phyloP scores from a whole-genome alignment of 2,888 invertebrate species.

The Nebria salina region DNA sequence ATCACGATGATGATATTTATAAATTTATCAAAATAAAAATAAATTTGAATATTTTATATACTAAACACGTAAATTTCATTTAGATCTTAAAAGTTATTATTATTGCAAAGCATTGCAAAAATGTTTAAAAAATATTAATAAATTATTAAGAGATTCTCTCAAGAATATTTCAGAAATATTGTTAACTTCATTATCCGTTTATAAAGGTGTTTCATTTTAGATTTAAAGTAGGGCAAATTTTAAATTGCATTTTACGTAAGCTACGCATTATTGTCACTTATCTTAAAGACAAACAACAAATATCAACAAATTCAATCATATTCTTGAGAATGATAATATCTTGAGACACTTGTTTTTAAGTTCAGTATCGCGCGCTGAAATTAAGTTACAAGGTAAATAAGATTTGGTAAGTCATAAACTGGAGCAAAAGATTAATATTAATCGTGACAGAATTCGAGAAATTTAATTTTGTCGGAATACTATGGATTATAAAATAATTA shows the following conservation, averaged over 20 bases:
- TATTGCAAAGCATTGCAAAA: too few species aligned
- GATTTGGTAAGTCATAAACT: conserved; percentile 12
- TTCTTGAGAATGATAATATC: background rate
- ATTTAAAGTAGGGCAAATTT: background rate
- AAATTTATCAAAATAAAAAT: too few species aligned
- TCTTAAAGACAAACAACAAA: conserved; percentile 5
- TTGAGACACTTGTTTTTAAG: conserved; percentile 11
- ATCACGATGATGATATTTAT: too few species aligned
- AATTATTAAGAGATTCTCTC: background rate
- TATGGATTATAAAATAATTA: conserved; percentile 36
- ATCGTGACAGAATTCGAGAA: conserved; percentile 37
- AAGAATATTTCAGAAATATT: background rate
- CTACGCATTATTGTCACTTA: conserved; percentile 11
- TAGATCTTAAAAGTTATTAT: too few species aligned
- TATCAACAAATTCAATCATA: conserved; percentile 4
- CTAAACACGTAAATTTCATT: too few species aligned
- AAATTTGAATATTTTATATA: too few species aligned
- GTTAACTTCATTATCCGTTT: background rate
- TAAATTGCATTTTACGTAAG: background rate
- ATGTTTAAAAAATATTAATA: background rate
- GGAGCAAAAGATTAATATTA: conserved; percentile 36
- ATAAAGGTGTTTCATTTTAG: background rate
- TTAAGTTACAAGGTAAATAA: conserved; percentile 9
- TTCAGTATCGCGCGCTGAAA: background rate
- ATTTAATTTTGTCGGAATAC: conserved; percentile 32